Evolutionary conservation across 1,140 invertebrate species (phyloP).

Genomic region (Cyclina sinensis): DNA sequence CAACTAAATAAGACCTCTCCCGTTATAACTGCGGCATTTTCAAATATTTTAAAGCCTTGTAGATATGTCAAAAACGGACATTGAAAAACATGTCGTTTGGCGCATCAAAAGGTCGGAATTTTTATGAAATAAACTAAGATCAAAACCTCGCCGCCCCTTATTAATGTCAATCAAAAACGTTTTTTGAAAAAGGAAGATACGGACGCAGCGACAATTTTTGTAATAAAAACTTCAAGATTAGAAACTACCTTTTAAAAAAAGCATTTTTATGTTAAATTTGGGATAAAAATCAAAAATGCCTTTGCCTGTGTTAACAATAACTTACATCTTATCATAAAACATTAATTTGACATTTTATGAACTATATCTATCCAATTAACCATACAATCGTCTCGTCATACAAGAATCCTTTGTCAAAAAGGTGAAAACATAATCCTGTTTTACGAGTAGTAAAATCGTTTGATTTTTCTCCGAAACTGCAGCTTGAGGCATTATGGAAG

Average conservation of each 20-base stretch:
- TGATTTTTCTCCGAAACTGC: constrained; percentile 32
- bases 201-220: neutral
- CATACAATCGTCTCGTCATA: neutral
- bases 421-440: constrained; percentile 54
- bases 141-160: constrained; percentile 37
- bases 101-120: constrained; percentile 15
- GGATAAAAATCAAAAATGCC: constrained; percentile 34
- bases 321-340: neutral
- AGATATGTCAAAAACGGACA: constrained; percentile 11
- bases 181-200: constrained; percentile 9
- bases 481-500: constrained; percentile 16
- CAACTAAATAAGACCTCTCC: constrained; percentile 6
- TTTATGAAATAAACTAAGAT: constrained; percentile 16
- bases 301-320: constrained; percentile 19
- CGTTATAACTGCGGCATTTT: neutral
- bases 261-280: constrained; percentile 5
- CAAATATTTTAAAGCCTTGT: constrained; percentile 35
- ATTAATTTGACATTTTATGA: constrained; percentile 50
- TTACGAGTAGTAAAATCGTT: constrained; percentile 16
- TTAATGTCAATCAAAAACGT: constrained; percentile 27
- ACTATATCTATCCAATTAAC: constrained; percentile 6
- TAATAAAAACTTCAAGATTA: constrained; percentile 45
- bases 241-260: neutral
- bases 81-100: neutral
- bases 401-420: constrained; percentile 38